Conservation (phyloP, 2,888 invertebrate genomes). For the Ectemnius cavifrons region DNA sequence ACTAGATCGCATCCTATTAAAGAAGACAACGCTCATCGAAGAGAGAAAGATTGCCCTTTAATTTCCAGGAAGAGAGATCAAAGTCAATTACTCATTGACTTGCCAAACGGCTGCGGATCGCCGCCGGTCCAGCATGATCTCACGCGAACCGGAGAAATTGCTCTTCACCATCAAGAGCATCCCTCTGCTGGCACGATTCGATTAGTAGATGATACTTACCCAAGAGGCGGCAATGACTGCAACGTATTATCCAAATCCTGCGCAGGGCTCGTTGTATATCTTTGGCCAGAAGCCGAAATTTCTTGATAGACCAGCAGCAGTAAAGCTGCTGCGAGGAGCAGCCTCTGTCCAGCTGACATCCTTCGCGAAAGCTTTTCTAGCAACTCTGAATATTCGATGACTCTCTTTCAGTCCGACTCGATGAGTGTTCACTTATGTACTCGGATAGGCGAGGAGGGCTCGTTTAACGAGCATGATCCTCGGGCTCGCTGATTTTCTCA, state of each 20-base stretch:
- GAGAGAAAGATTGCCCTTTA: background rate
- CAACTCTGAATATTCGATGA: too few species aligned
- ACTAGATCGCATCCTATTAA: too few species aligned
- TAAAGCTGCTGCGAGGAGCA: constrained; percentile 23
- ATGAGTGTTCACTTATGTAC: constrained; percentile 6
- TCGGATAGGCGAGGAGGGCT: constrained; percentile 34
- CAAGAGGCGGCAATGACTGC: constrained; percentile 63
- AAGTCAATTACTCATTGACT: constrained; percentile 7
- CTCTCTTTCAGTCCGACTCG: too few species aligned
- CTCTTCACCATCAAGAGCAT: constrained; percentile 9
- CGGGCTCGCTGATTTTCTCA: constrained; percentile 13
- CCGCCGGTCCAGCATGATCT: constrained; percentile 22
- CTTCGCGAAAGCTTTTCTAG: too few species aligned
- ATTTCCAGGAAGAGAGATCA: constrained; percentile 1
- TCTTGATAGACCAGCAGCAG: constrained; percentile 52
- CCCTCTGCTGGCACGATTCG: background rate
- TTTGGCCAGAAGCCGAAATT: constrained; percentile 53
- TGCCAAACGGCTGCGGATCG: constrained; percentile 28
- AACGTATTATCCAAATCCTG: constrained; percentile 66
- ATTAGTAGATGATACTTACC: constrained; percentile 59
- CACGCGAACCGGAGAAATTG: constrained; percentile 27
- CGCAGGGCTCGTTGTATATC: constrained; percentile 54
- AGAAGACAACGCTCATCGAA: too few species aligned
- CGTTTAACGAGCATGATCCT: constrained; percentile 51
- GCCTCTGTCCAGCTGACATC: constrained; percentile 29